These are phyloP conservation scores for Tetrax tetrax DNA, from an alignment of 2,113 vertebrate species.

Conservation along the genomic window DNA sequence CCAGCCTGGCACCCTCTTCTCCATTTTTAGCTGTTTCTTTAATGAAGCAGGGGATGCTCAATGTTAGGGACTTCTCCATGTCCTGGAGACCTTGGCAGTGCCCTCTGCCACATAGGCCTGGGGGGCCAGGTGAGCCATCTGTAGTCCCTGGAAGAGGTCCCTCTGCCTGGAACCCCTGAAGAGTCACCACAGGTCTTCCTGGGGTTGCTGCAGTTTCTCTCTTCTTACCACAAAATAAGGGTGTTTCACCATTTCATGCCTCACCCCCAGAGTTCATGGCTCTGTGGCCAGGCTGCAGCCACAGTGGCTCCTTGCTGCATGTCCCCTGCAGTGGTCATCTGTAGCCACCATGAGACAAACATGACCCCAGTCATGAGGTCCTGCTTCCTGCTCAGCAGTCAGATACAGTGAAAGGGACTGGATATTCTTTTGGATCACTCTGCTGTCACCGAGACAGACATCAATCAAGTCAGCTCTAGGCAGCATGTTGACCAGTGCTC, in stretches of 20 bases:
- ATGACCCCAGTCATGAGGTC: neutral
- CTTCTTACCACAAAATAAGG: neutral
- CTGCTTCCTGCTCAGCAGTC: neutral
- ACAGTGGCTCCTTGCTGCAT: neutral
- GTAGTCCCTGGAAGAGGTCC: neutral
- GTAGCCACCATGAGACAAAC: neutral
- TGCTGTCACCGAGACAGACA: neutral
- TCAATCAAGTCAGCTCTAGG: neutral
- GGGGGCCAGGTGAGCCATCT: neutral
- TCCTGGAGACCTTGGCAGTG: neutral
- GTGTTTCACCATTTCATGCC: neutral
- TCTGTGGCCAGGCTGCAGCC: neutral
- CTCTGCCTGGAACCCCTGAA: neutral
- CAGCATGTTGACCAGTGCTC: neutral
- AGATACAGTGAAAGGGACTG: neutral
- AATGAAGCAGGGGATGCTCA: neutral
- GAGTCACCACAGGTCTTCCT: neutral
- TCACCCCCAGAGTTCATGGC: neutral
- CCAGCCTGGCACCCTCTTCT: no score
- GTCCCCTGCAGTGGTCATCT: neutral
- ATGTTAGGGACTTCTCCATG: neutral
- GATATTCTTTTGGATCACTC: neutral
- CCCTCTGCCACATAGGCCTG: neutral
- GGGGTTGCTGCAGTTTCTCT: neutral
- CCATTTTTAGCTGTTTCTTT: neutral